Base-by-base conservation (phyloP, 2,113 vertebrate genomes). In the Xyrauchen texanus region DNA sequence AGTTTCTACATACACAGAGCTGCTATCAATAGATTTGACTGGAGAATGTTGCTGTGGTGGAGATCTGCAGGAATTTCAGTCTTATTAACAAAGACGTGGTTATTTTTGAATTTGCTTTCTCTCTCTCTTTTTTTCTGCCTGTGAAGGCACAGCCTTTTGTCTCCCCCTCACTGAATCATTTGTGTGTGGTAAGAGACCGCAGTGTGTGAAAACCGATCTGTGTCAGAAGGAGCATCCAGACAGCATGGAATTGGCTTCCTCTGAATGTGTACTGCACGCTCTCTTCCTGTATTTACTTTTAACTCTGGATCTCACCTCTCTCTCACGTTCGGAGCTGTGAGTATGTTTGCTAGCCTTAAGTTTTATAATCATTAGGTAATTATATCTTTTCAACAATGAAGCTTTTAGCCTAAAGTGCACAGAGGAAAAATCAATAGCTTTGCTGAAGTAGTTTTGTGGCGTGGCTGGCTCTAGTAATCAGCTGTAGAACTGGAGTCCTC, bases 21-120 rank as follows among this genome's bases (percentile, higher is more conserved):
- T 69, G 82, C 84, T 81, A 86, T 88, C 87, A 85, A 85, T 89
- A 81, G 88, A 76, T 87, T 86, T 76, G n/a, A 80, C 69, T 76
- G 80, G 80, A 67, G 88, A 87, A 85, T 81, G 86, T 85, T 55
- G 76, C 79, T 57, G 63, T 34, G 67, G 66, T 62, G 68, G 34
- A 74, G 65, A 68, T 73, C 68, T 9, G 70, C 71, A 72, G 82
- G 88, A 89, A 90, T 87, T 84, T 88, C 83, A 21, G 60, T 71
- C 71, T 13, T 78, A 77, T 82, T 76, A 78, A 78, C 82, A 68
- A 53, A 71, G 66, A 77, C 71, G 83, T 66, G 76, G 81, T 73
- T 85, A 73, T 83, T 83, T 85, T 83, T 78, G 66, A 52, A 73
- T 57, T 68, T n/a, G 77, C 73, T 69, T 81, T 79, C 74, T 67